These are phyloP conservation scores for Pachyuromys duprasi DNA, from an alignment of 2,797 vertebrate genomes.

Conservation along the genomic window DNA sequence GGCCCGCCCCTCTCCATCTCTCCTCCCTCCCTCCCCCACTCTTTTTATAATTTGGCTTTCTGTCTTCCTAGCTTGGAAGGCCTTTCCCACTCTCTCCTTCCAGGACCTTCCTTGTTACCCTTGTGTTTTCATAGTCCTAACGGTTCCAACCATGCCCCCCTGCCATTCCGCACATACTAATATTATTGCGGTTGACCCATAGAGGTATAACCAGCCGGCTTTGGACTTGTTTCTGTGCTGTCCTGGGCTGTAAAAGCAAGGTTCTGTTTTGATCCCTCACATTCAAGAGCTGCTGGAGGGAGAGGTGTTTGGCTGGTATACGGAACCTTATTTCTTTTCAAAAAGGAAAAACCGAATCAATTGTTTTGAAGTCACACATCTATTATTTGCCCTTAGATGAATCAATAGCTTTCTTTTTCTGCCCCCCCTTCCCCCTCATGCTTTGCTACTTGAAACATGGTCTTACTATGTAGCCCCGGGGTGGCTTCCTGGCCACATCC, in stretches of 20 bases:
- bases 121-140: not conserved
- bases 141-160: not conserved
- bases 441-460: not conserved
- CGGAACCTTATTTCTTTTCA: slow-evolving; percentile 31
- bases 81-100: not conserved
- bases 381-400: slow-evolving; percentile 8
- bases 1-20: too few relatives aligned
- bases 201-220: not conserved
- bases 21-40: too few relatives aligned
- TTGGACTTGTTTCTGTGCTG: not conserved
- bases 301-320: not conserved
- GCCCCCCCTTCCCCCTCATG: not conserved
- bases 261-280: not conserved
- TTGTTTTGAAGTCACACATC: not conserved
- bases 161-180: not conserved
- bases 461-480: not conserved
- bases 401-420: not conserved
- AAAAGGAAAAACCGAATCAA: not conserved
- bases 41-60: not conserved
- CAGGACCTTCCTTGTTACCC: not conserved
- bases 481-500: not conserved
- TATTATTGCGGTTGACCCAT: not conserved
- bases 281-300: not conserved
- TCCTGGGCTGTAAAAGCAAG: not conserved
- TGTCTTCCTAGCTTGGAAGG: not conserved